These are phyloP conservation scores for Laticauda laticaudata DNA, from an alignment of 2,113 vertebrate genomes.

Conservation along the genomic window DNA sequence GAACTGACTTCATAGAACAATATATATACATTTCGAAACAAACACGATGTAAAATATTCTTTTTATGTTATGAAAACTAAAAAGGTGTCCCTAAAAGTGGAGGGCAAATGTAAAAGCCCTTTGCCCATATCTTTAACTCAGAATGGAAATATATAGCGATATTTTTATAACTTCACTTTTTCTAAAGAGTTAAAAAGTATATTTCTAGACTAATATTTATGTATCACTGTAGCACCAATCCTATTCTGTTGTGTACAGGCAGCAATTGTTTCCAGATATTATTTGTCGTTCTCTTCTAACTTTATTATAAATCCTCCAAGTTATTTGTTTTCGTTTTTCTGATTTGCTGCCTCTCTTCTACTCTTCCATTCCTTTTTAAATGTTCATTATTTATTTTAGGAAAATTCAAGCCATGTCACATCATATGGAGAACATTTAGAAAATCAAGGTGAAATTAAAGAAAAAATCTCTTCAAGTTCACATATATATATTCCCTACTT, in stretches of 20 bases:
- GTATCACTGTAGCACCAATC: not conserved
- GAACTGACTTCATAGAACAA: not conserved
- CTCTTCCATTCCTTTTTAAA: not conserved
- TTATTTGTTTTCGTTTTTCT: not conserved
- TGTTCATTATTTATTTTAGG: not conserved
- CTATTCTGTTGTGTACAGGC: not conserved
- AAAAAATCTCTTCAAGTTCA: not conserved
- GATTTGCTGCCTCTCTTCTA: not conserved
- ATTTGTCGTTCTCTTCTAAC: not conserved
- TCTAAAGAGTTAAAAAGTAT: not conserved
- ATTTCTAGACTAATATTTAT: not conserved
- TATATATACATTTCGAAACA: no score
- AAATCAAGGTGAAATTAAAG: not conserved
- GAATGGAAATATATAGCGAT: not conserved
- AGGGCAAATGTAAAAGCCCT: not conserved
- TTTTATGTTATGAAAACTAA: no score
- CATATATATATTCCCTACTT: not conserved
- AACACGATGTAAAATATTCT: no score
- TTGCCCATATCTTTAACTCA: not conserved
- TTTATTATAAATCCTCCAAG: not conserved
- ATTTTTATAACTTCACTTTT: not conserved
- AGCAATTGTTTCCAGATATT: not conserved
- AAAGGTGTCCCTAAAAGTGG: not conserved
- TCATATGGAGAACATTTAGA: not conserved
- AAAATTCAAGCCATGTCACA: not conserved